A percentile compares a stretch with the other conserved stretches of the same genome.
phyloP scores from a whole-genome alignment of 2,113 vertebrate species.

The Pholis gunnellus region DNA sequence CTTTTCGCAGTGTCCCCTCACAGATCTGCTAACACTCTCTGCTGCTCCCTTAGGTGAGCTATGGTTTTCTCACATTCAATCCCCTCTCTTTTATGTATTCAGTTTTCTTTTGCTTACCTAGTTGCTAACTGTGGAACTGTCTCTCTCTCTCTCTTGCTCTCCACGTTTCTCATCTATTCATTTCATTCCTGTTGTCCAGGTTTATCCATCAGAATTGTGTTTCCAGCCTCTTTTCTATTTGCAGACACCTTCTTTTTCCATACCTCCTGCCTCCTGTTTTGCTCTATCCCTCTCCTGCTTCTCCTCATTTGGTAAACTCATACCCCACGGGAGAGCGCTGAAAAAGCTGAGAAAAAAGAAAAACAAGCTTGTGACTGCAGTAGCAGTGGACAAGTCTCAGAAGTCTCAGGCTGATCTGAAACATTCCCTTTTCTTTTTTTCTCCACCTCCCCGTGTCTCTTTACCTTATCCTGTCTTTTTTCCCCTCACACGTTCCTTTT shows the following conservation, averaged over 20 bases:
- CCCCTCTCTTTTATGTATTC: conserved; percentile 39
- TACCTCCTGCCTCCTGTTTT: neutral
- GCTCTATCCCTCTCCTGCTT: conserved; percentile 1
- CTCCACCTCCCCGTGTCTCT: neutral
- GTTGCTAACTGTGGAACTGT: conserved; percentile 21
- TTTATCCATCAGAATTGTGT: conserved; percentile 12
- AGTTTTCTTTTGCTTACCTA: conserved; percentile 9
- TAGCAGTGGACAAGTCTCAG: conserved; percentile 16
- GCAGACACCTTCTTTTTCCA: conserved; percentile 8
- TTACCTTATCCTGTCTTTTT: neutral
- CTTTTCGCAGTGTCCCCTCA: conserved; percentile 14
- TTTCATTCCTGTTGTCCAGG: conserved; percentile 6
- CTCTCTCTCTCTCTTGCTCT: neutral
- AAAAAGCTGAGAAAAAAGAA: conserved; percentile 51
- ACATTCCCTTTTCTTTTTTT: conserved; percentile 58
- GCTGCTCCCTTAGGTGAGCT: conserved; percentile 15
- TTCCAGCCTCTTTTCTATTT: conserved; percentile 6
- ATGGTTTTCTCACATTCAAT: conserved; percentile 44
- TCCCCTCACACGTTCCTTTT: neutral
- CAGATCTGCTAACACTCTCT: conserved; percentile 23
- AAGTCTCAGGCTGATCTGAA: conserved; percentile 47
- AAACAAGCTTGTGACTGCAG: conserved; percentile 44
- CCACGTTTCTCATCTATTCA: conserved; percentile 10
- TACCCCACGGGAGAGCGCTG: conserved; percentile 30
- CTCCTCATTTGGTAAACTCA: conserved; percentile 40